Percentiles rank a stretch among this genome's conserved stretches.
Conservation (phyloP, 2,797 vertebrate species). For the Sphaeramia orbicularis region DNA sequence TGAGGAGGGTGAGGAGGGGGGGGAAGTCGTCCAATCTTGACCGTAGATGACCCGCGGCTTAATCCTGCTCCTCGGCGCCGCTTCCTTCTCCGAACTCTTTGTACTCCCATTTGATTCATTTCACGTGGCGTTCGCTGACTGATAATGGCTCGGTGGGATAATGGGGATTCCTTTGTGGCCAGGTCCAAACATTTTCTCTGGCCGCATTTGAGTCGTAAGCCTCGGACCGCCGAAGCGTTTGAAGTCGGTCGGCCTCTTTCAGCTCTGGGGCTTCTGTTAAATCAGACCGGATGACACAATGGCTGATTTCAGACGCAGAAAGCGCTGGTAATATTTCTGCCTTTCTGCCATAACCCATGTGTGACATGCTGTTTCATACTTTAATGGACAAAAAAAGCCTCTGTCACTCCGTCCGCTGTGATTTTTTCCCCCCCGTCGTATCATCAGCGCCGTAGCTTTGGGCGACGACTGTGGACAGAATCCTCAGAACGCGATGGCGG, state of each 20-base stretch:
- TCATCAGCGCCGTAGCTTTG: not conserved
- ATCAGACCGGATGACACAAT: slow-evolving; percentile 8
- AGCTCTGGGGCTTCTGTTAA: slow-evolving; percentile 19
- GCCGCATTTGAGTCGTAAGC: slow-evolving; percentile 24
- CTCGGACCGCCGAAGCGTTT: slow-evolving; percentile 20
- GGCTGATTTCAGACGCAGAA: slow-evolving; percentile 15
- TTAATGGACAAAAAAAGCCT: no score
- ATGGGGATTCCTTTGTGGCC: slow-evolving; percentile 46
- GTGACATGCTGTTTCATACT: slow-evolving; percentile 15
- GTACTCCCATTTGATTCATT: slow-evolving; percentile 37
- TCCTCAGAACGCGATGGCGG: not conserved
- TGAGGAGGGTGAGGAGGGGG: no score
- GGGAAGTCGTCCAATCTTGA: slow-evolving; percentile 9
- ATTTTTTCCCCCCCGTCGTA: not conserved
- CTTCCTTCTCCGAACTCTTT: slow-evolving; percentile 30
- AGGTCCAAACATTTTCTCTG: slow-evolving; percentile 22
- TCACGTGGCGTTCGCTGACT: slow-evolving; percentile 4
- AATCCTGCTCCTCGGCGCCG: slow-evolving; percentile 6
- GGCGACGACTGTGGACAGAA: not conserved
- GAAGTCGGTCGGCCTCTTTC: slow-evolving; percentile 30
- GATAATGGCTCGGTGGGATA: slow-evolving; percentile 33
- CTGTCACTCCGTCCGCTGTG: no score
- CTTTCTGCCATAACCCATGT: not conserved
- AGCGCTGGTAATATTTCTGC: slow-evolving; percentile 11
- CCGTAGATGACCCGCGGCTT: slow-evolving; percentile 18